Base-by-base conservation (phyloP, 1,140 invertebrate genomes). In the Phymastichus coffea region DNA sequence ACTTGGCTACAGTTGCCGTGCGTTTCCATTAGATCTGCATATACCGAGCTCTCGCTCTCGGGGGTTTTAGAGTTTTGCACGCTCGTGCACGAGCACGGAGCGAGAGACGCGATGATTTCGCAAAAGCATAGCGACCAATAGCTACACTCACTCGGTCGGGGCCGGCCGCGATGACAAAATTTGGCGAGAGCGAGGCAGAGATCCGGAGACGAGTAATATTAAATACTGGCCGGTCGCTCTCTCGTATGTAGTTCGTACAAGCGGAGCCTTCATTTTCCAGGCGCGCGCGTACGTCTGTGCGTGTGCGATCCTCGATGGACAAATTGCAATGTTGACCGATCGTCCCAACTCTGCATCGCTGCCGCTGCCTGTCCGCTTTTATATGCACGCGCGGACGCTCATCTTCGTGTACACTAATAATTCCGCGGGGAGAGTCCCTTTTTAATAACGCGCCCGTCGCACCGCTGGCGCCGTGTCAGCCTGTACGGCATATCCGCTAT, bases 121-220 rank as follows among this genome's bases (percentile, higher is more conserved):
- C 66, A 70, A 72, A 71, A 72, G 47, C 56, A 41, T 58, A 44
- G 63, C 59, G 66, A 69, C 68, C 68, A 71, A 72, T 70, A 47
- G 68, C 64, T 62, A 63, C 61, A 61, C 67, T 52, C n/a, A n/a
- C n/a, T n/a, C n/a, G n/a, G n/a, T n/a, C n/a, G n/a, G n/a, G n/a
- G n/a, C n/a, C n/a, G n/a, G n/a, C n/a, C 61, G 64, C 68, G 59
- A 73, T 73, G 71, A 73, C 65, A 66, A 70, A 69, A 68, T 65
- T 58, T 66, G 67, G 51, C 44, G 53, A 51, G 52, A 35, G 23
- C 25, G 67, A 68, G 62, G 62, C 66, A 48, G 61, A 33, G 35
- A 60, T 51, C 59, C 58, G 46, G 58, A 65, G 64, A 61, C 66
- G 63, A 70, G 64, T 65, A 68, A 73, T 74, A 69, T 73, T 74